phyloP scores from a whole-genome alignment of 2,888 invertebrate species.

The Eremobia ochroleuca region DNA sequence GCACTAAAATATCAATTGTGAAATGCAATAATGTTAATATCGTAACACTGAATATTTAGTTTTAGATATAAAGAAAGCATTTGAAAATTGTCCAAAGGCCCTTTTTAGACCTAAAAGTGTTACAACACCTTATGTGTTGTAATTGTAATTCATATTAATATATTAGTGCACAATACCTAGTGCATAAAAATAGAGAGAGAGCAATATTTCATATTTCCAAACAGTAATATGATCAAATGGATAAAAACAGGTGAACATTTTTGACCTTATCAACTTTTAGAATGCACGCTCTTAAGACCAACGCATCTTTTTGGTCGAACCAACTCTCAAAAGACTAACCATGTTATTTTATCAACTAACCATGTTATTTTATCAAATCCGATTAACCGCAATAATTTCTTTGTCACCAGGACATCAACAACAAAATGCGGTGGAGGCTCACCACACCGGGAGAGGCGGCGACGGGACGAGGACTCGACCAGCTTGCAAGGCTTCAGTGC shows the following conservation, averaged over 20 bases:
- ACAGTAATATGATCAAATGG: background rate
- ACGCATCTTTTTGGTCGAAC: background rate
- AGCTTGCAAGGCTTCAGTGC: constrained; percentile 92
- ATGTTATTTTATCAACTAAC: background rate
- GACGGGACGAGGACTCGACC: constrained; percentile 90
- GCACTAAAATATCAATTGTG: background rate
- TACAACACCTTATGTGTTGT: too few species aligned
- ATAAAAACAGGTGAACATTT: background rate
- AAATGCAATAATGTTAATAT: background rate
- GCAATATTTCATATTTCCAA: background rate
- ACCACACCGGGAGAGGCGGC: constrained; percentile 92
- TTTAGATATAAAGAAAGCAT: background rate
- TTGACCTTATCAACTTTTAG: background rate
- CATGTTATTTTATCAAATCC: too few species aligned
- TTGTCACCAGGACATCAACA: constrained; percentile 90
- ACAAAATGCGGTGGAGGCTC: constrained; percentile 90
- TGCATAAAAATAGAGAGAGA: too few species aligned
- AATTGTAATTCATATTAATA: too few species aligned
- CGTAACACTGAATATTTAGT: background rate
- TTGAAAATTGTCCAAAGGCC: too few species aligned
- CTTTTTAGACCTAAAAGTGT: background rate
- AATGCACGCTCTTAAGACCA: background rate
- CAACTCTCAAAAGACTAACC: too few species aligned
- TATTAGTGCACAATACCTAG: too few species aligned
- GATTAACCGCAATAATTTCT: background rate